Percentiles rank a stretch among this genome's conserved stretches.
Conservation (phyloP, 1,140 invertebrate genomes). For the Drosophila repletoides region DNA sequence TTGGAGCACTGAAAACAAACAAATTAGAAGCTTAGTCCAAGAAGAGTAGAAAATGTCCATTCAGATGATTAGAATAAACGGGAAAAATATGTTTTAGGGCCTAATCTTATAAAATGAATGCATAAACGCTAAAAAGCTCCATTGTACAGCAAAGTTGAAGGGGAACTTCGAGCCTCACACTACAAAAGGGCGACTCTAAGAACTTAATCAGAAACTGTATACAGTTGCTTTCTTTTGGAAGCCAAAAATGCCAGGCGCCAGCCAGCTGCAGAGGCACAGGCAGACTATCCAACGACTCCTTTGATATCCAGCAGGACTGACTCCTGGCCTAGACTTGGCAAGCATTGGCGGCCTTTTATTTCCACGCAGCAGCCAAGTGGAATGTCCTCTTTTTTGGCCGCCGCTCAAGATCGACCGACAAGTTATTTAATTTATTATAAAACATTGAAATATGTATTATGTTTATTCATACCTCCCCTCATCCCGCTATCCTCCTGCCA, state of each 20-base stretch:
- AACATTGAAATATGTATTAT: constrained; percentile 78
- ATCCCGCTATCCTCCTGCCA: too few species aligned
- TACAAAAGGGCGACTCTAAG: constrained; percentile 20
- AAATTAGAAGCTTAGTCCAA: too few species aligned
- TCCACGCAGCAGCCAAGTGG: constrained; percentile 25
- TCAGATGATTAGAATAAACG: too few species aligned
- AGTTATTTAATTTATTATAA: constrained; percentile 80
- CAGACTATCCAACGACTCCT: neutral
- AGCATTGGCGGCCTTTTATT: constrained; percentile 30
- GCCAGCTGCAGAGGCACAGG: too few species aligned
- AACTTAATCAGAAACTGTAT: constrained; percentile 57
- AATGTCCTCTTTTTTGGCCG: constrained; percentile 32
- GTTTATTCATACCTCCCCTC: constrained; percentile 54
- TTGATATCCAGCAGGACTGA: neutral
- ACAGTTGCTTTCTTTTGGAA: constrained; percentile 8
- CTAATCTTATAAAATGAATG: too few species aligned
- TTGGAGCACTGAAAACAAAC: too few species aligned
- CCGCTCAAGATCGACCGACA: constrained; percentile 52
- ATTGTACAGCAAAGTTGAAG: neutral
- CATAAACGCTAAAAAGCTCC: too few species aligned
- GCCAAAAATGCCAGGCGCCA: neutral
- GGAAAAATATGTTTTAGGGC: too few species aligned
- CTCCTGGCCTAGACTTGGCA: constrained; percentile 37
- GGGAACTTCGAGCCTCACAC: constrained; percentile 1
- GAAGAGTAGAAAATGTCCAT: too few species aligned